Conservation (phyloP, 2,113 vertebrate species). For the Motacilla alba region DNA sequence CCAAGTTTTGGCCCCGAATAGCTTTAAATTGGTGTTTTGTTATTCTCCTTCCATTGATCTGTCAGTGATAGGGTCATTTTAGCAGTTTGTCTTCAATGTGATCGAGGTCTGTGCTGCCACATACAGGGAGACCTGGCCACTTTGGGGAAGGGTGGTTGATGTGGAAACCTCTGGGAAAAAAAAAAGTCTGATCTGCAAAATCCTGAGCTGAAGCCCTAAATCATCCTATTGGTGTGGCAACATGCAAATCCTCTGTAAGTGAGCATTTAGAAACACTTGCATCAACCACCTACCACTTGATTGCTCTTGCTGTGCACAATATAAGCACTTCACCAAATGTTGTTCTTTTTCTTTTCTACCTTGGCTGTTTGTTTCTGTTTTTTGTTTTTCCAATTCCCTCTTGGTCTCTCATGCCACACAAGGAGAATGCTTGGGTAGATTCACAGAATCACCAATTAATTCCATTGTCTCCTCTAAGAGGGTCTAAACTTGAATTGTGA, state of each 20-base stretch:
- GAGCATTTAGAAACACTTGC: background rate
- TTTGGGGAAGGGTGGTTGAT: background rate
- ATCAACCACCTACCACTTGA: background rate
- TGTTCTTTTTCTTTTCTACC: background rate
- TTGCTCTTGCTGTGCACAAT: background rate
- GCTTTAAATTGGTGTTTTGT: background rate
- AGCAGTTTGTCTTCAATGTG: background rate
- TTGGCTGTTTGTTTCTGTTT: background rate
- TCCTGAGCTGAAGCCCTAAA: background rate
- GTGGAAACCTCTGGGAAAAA: background rate
- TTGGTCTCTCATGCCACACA: background rate
- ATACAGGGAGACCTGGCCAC: rapidly evolving
- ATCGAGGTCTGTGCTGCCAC: background rate
- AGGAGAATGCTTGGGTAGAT: background rate
- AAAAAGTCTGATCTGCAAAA: background rate
- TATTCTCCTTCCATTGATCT: background rate
- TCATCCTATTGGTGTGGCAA: background rate
- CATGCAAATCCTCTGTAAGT: background rate
- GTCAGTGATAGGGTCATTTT: background rate
- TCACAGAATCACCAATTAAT: background rate
- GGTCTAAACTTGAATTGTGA: background rate
- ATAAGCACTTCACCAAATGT: background rate
- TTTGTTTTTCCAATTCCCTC: rapidly evolving
- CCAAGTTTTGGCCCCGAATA: background rate
- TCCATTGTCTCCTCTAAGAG: rapidly evolving